Conservation (phyloP, 2,113 vertebrate genomes). For the Poecile atricapillus region DNA sequence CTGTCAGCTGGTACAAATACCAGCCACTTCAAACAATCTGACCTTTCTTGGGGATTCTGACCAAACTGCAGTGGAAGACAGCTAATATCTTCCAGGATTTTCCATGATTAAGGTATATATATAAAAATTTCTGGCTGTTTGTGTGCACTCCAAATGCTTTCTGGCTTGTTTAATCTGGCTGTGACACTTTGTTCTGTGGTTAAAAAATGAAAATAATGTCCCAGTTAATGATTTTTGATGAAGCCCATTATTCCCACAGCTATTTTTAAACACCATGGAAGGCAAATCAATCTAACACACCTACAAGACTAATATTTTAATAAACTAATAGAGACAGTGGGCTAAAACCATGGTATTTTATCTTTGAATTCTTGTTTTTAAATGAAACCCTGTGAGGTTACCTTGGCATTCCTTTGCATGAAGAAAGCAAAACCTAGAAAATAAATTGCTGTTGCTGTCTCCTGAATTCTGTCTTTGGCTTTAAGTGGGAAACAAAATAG, state of each 20-base stretch:
- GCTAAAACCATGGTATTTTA: conserved; percentile 13
- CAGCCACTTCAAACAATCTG: conserved; percentile 49
- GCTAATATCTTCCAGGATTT: conserved; percentile 35
- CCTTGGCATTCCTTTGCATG: not conserved
- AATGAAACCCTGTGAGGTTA: conserved; percentile 11
- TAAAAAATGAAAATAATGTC: conserved; percentile 52
- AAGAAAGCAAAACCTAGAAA: not conserved
- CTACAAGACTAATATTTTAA: conserved; percentile 63
- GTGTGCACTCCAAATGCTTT: not conserved
- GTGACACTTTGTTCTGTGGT: conserved; percentile 48
- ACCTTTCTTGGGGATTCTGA: conserved; percentile 40
- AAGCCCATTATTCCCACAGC: conserved; percentile 60
- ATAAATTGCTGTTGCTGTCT: not conserved
- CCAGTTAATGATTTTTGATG: conserved; percentile 60
- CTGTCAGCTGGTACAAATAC: conserved; percentile 53
- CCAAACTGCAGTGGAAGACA: not conserved
- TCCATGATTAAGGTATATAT: not conserved
- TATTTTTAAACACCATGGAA: conserved; percentile 54
- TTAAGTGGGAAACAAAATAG: not conserved
- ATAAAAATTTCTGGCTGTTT: not conserved
- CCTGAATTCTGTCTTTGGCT: not conserved
- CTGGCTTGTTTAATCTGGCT: conserved; percentile 68
- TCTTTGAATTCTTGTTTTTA: conserved; percentile 17
- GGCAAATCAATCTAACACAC: conserved; percentile 25
- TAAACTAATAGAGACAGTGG: conserved; percentile 40